Conservation (phyloP, 23 tunicate genomes). For the Ciona savignyi region DNA sequence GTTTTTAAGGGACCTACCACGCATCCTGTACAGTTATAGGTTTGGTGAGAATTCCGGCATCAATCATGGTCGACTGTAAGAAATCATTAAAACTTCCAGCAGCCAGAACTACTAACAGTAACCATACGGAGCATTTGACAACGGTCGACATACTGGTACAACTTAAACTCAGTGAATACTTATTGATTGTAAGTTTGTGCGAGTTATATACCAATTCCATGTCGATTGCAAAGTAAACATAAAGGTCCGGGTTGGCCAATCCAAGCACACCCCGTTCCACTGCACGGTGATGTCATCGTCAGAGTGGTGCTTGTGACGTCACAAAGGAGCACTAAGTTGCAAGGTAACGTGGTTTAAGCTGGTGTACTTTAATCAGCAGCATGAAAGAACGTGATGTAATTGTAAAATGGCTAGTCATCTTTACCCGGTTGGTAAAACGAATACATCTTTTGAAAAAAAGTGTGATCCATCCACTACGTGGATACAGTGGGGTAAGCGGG, state of each 20-base stretch:
- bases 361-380: too few species aligned
- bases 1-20: too few species aligned
- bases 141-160: conserved; percentile 13
- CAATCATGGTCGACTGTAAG: conserved; percentile 46
- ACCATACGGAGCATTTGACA: conserved; percentile 27
- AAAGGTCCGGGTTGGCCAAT: neutral
- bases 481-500: too few species aligned
- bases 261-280: neutral
- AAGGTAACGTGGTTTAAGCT: too few species aligned
- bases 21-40: conserved; percentile 25
- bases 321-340: neutral
- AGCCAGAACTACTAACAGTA: conserved; percentile 22
- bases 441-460: too few species aligned
- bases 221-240: neutral
- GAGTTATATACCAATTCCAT: neutral
- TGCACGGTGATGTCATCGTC: neutral
- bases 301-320: neutral
- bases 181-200: too few species aligned
- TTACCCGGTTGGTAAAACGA: too few species aligned
- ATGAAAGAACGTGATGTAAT: too few species aligned
- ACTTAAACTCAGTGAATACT: too few species aligned
- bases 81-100: conserved; percentile 34
- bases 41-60: conserved; percentile 41
- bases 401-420: too few species aligned
- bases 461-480: too few species aligned